Conservation (phyloP, 2,888 invertebrate species). For the Pedicia rivosa region DNA sequence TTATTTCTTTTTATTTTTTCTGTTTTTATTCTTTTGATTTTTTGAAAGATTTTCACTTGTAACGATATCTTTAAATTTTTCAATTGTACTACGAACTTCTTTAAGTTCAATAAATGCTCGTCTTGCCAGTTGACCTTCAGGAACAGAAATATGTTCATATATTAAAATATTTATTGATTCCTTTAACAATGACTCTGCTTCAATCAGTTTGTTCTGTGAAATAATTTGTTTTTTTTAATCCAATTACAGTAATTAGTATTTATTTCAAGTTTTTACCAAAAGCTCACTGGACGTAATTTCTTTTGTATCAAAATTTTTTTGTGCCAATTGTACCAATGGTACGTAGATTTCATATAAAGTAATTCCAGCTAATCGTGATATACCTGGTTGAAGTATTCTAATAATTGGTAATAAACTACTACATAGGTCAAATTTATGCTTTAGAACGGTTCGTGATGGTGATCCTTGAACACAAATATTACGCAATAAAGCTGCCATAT, state of each 20-base stretch:
- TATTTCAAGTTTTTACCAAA: constrained; percentile 13
- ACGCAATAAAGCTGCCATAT: constrained; percentile 41
- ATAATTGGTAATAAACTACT: constrained; percentile 45
- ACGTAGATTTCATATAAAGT: constrained; percentile 60
- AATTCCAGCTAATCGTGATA: constrained; percentile 38
- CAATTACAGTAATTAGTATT: background rate
- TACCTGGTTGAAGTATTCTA: constrained; percentile 44
- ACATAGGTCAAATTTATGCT: constrained; percentile 48
- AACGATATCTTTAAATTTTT: too few species aligned
- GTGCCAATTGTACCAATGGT: constrained; percentile 45
- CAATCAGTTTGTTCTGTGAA: constrained; percentile 34
- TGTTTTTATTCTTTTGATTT: too few species aligned
- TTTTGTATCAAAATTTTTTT: constrained; percentile 41
- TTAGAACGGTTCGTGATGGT: constrained; percentile 39
- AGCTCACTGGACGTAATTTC: constrained; percentile 34
- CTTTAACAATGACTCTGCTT: constrained; percentile 41
- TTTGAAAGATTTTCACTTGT: too few species aligned
- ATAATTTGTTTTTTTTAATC: background rate
- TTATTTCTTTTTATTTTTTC: too few species aligned
- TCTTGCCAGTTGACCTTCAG: constrained; percentile 52
- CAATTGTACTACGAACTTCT: constrained; percentile 37
- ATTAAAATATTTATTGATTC: constrained; percentile 47
- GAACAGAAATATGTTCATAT: constrained; percentile 52
- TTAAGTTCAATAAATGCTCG: constrained; percentile 50
- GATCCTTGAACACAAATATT: constrained; percentile 33